Evolutionary conservation across 2,888 invertebrate species (phyloP).

Genomic region (Drosophila imparisetae): DNA sequence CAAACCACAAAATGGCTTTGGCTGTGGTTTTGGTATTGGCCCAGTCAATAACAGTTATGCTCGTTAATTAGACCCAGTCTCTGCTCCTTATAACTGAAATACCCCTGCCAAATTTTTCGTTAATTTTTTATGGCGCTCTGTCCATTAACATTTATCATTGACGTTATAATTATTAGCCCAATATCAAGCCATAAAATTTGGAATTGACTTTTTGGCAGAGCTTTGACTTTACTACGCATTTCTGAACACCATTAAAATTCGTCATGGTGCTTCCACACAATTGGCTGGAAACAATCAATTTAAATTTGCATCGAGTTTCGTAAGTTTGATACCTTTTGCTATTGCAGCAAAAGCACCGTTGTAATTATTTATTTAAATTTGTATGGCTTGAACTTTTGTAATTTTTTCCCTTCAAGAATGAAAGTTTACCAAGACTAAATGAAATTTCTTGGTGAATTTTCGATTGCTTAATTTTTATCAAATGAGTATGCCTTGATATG

Average conservation of each 20-base stretch:
- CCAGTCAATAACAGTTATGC: constrained; percentile 10
- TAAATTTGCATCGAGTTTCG: constrained; percentile 7
- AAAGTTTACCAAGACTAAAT: constrained; percentile 2
- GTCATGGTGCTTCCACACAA: constrained; percentile 7
- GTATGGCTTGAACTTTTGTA: background rate
- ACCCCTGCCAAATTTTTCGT: constrained; percentile 39
- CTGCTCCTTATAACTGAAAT: constrained; percentile 31
- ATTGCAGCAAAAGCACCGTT: background rate
- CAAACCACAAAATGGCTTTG: constrained; percentile 58
- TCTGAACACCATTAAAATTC: constrained; percentile 32
- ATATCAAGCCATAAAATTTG: constrained; percentile 61
- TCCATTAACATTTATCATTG: constrained; percentile 63
- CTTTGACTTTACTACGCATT: constrained; percentile 10
- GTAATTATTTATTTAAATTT: background rate
- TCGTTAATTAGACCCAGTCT: constrained; percentile 38
- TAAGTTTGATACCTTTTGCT: background rate
- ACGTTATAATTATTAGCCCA: constrained; percentile 58
- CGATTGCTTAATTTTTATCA: background rate
- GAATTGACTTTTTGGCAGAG: constrained; percentile 53
- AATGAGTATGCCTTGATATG: background rate
- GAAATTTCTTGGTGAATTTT: background rate
- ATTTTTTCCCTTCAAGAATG: constrained; percentile 8
- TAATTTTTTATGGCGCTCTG: constrained; percentile 42
- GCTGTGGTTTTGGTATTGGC: constrained; percentile 39
- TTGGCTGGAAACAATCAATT: constrained; percentile 23